Base-by-base conservation (phyloP, 2,113 vertebrate genomes). In the Urocynchramus pylzowi region DNA sequence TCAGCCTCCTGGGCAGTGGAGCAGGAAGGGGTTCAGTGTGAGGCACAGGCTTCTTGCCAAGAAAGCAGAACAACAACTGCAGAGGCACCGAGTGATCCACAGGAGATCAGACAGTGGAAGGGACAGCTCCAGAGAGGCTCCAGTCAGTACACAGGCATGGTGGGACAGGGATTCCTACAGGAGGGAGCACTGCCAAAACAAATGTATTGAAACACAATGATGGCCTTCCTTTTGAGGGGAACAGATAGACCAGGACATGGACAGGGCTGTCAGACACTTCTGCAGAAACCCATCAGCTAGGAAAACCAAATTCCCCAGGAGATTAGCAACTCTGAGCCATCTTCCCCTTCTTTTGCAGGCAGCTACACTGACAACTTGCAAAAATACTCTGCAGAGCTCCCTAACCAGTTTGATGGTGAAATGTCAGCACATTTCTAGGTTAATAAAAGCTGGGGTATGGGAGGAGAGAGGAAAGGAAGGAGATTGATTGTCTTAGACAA, bases 401-500 rank as follows among this genome's bases (percentile, higher is more conserved):
- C 33, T 50, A 84, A 50, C 42, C 67, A 90, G 75, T 54, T 28
- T 88, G 75, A 61, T 44, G 33, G 71, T 87, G 44, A 93, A 88
- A 60, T 23, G 59, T 81, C 87, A 91, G 78, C 82, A 94, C n/a
- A 70, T 90, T 96, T 88, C 81, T 61, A 54, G 84, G 69, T 85
- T 96, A 91, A 53, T 87, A 85, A 69, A 94, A 94, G 65, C 53
- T 69, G 49, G 50, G 70, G 67, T 67, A 91, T 15, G 33, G 35
- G 30, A 94, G 33, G 37, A 73, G 28, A 84, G 42, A 77, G 60
- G 27, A 47, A 94, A 78, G 4, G 60, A 76, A 60, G 28, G 21
- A 92, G 37, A 41, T 8, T 42, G 60, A 76, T 78, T 79, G 67
- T 70, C 84, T 90, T 50, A 35, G 68, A 88, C 61, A 75, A 93